Evolutionary conservation across 23 tunicate species (phyloP).

Genomic region (Halocynthia aurantium): DNA sequence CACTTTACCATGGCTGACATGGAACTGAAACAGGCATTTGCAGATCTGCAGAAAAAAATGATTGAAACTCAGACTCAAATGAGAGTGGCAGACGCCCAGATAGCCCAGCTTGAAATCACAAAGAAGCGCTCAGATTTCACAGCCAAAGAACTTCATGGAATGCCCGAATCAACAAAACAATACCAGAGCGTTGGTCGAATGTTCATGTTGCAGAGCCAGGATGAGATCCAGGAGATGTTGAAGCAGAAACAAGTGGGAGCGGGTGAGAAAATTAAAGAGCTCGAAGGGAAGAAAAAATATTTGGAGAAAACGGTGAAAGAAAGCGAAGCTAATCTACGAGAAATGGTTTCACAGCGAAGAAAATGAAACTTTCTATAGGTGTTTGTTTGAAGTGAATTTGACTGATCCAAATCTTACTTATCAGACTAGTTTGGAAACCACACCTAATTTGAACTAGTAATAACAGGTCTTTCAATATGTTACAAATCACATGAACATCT

Average conservation of each 20-base stretch:
- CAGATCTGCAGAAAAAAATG: slow-evolving; percentile 68
- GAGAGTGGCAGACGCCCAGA: slow-evolving; percentile 68
- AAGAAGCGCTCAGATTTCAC: slow-evolving; percentile 50
- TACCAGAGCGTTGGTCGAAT: slow-evolving; percentile 80
- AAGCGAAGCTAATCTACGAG: slow-evolving; percentile 88
- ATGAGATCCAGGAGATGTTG: slow-evolving; percentile 42
- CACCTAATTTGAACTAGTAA: no score
- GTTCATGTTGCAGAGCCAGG: slow-evolving; percentile 62
- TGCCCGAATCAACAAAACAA: slow-evolving; percentile 48
- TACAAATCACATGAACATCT: no score
- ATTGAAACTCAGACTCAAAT: slow-evolving; percentile 69
- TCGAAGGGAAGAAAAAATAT: slow-evolving; percentile 81
- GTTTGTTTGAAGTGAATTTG: neutral
- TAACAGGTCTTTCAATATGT: no score
- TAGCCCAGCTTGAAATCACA: slow-evolving; percentile 20
- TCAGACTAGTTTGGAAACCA: no score
- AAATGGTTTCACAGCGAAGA: slow-evolving; percentile 82
- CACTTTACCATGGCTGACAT: slow-evolving; percentile 13
- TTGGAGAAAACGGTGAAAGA: slow-evolving; percentile 68
- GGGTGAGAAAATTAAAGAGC: slow-evolving; percentile 60
- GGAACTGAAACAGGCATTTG: slow-evolving; percentile 59
- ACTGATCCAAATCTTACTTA: no score
- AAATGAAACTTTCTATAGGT: slow-evolving; percentile 29
- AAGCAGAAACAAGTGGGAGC: slow-evolving; percentile 28
- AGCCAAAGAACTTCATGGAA: slow-evolving; percentile 23